Evolutionary conservation across 2,797 vertebrate genomes (phyloP), one percentile per base, ranked within the genome.

Genomic region (Acanthurus tractus): DNA sequence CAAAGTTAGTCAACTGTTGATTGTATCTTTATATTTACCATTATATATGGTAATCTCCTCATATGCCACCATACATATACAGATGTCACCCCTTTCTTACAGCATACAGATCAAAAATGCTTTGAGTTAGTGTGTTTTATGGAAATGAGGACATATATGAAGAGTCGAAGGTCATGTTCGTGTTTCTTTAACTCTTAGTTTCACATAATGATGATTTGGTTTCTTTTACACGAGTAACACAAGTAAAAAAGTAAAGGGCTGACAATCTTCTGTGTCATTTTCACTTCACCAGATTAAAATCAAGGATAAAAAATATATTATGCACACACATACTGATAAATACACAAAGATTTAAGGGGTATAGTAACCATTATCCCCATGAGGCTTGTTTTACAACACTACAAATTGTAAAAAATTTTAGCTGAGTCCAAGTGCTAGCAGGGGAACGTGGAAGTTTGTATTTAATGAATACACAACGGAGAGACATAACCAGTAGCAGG

Each of bases 401-500:
- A 7, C 8, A 80, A 72, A 69, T 77, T 61, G 62, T 76, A 40
- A 7, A 70, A 44, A 36, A 48, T 77, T 75, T 76, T 48, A 56
- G n/a, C 52, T 20, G 45, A 78, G 66, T 71, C 59, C 46, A 82
- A 76, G 7, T 70, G 62, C 63, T 66, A 50, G 66, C 68, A 73
- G 56, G 63, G 50, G 25, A 63, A 65, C 2, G 11, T 65, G 18
- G 29, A 75, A 34, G 29, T 70, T 40, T 79, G 68, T 50, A 67
- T 86, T 83, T 78, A 88, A 88, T 89, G 79, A 90, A 88, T 79
- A 79, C 85, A 87, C 83, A 74, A 76, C 85, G 84, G 81, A 78
- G 63, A 50, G 63, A 76, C 78, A 79, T 57, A 71, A 64, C 65
- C 74, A 58, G 73, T 17, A 66, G 78, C 59, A 57, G 84, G 23